Base-by-base conservation (phyloP, 1,140 invertebrate genomes). In the Papilio polyxenes region DNA sequence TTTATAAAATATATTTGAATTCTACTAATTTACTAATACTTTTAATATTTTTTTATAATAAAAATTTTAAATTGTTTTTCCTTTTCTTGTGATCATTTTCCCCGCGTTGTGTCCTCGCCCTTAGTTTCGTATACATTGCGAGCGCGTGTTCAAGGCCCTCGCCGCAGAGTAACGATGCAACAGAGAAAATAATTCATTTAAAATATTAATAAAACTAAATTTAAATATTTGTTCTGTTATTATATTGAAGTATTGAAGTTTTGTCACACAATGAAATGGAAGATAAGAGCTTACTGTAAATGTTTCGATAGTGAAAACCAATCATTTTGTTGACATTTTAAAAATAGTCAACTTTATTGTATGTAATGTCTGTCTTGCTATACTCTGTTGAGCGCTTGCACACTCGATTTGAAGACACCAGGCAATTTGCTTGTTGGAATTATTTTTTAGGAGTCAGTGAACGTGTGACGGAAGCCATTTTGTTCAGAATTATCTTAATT, bases 391-490 rank as follows among this genome's bases (percentile, higher is more conserved):
- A 2, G 6, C 75, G n/a, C n/a, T n/a, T 85, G 83, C 83, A 85
- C 78, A 86, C 83, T 85, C 84, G 86, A 84, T 85, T 85, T 86
- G 85, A 88, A 86, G 87, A 88, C 83, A 83, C n/a, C 80, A 81
- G 84, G 83, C 87, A 88, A 86, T 88, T 88, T 88, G 84, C 84
- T 86, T 83, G 85, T 85, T 83, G 85, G 82, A 85, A 85, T 86
- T 82, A 86, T 85, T 84, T 80, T 86, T 82, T 81, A 83, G 85
- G 81, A 83, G 84, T 85, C 85, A 81, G 78, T 75, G 23, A 23
- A 17, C 37, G 1, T 13, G 40, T n/a, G 8, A 7, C 31, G 53
- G 53, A 44, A 80, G 59, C 78, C 59, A 80, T 80, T 69, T 65
- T 80, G 20, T 4, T 23, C 4, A 37, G 11, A 31, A 69, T 31